Base-by-base conservation (phyloP, 2,888 invertebrate genomes). In the Caenorhabditis japonica region DNA sequence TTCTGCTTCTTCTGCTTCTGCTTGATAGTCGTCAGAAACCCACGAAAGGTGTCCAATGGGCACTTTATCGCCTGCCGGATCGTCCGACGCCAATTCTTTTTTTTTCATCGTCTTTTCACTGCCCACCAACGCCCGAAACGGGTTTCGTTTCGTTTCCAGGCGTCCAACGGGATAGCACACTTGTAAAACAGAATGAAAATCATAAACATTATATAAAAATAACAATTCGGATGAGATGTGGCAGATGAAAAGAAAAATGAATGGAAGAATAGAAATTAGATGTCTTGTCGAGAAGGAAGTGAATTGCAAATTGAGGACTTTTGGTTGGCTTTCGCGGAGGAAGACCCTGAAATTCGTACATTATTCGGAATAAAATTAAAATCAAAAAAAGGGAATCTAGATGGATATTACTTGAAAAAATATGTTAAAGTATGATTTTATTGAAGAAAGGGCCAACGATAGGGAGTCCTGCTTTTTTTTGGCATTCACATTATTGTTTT, bases 1-100 rank as follows among this genome's bases (percentile, higher is more conserved):
- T n/a, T 13, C 15, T 4, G n/a, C 39, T 39, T 39, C 39, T 39
- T 13, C 39, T 4, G 5, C 39, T 4, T 4, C 15, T 17, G 4
- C 39, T 39, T 8, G 15, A 39, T 15, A 39, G 15, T 5, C n/a
- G 4, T n/a, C n/a, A n/a, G n/a, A n/a, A 46, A 41, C 43, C 38
- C 38, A 38, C 44, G 46, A 58, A 58, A 58, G 58, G 58, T 58
- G 58, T 60, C 60, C 39, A 27, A 23, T 17, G 41, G 41, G 13
- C 44, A 30, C 39, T 62, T 62, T 62, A 62, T 62, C 62, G 62
- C 53, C 53, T 52, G 34, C 62, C 62, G 62, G 62, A 62, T 62
- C 62, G 62, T 36, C 33, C 34, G 44, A 17, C 36, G 25, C n/a
- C n/a, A n/a, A n/a, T n/a, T n/a, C n/a, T n/a, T n/a, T n/a, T n/a